phyloP scores from a whole-genome alignment of 2,113 vertebrate species.

The Vidua macroura region DNA sequence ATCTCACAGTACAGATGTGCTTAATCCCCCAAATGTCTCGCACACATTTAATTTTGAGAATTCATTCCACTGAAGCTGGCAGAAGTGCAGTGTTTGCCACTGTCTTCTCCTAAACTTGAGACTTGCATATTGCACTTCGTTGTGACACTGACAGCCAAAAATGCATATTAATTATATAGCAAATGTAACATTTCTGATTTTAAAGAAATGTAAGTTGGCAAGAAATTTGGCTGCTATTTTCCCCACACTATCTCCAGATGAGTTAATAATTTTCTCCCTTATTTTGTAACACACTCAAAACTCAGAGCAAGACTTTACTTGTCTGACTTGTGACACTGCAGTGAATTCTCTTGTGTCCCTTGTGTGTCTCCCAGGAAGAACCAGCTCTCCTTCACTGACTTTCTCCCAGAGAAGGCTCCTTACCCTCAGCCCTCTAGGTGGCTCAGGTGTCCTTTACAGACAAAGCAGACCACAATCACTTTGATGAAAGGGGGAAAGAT shows the following conservation, averaged over 20 bases:
- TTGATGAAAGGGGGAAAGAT: neutral
- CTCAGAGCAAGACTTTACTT: neutral
- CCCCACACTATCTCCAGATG: neutral
- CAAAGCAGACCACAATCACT: neutral
- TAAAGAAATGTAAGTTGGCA: neutral
- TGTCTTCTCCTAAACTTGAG: neutral
- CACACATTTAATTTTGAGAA: neutral
- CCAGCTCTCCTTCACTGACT: neutral
- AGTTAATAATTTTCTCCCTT: neutral
- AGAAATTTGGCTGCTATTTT: neutral
- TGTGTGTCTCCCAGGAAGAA: neutral
- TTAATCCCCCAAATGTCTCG: neutral
- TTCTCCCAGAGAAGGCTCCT: neutral
- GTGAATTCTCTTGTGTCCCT: neutral
- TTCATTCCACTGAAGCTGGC: neutral
- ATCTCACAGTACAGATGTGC: neutral
- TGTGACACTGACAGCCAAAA: neutral
- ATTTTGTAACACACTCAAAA: neutral
- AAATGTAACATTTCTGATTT: neutral
- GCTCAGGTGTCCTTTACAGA: neutral
- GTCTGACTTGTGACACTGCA: neutral
- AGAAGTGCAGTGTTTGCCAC: neutral
- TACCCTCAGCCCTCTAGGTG: neutral
- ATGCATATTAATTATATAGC: neutral
- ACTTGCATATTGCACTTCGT: neutral